Conservation (phyloP, 2,797 vertebrate species). For the Enteromius mattozi region DNA sequence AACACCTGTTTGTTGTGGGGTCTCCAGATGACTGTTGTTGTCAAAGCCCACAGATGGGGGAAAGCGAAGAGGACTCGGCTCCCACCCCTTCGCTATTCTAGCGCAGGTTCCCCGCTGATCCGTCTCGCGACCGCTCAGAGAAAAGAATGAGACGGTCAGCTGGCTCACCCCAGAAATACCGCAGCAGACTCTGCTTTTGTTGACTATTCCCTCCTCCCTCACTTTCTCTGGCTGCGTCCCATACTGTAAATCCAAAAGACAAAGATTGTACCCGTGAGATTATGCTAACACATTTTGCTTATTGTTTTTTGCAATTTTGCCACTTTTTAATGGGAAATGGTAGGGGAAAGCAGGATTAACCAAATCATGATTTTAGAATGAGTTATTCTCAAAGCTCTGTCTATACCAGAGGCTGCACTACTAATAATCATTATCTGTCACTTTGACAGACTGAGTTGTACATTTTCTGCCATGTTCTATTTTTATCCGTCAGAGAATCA, state of each 20-base stretch:
- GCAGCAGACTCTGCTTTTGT: conserved; percentile 56
- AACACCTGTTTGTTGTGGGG: conserved; percentile 92
- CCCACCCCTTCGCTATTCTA: conserved; percentile 64
- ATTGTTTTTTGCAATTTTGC: not conserved
- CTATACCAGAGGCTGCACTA: not conserved
- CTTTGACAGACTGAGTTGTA: not conserved
- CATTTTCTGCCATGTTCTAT: not conserved
- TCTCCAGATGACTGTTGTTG: conserved; percentile 89
- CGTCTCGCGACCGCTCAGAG: conserved; percentile 57
- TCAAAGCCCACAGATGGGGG: conserved; percentile 86
- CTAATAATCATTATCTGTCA: not conserved
- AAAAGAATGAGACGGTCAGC: conserved; percentile 71
- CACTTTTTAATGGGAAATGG: not conserved
- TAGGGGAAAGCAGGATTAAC: not conserved
- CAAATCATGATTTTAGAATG: not conserved
- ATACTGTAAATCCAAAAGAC: conserved; percentile 31
- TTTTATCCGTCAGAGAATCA: not conserved
- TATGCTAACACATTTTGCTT: not conserved
- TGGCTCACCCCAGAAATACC: conserved; percentile 55
- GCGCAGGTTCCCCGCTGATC: conserved; percentile 61
- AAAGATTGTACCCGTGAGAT: conserved; percentile 4
- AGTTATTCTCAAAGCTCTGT: not conserved
- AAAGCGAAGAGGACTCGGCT: conserved; percentile 84
- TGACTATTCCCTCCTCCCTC: conserved; percentile 55
- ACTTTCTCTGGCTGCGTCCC: conserved; percentile 24